phyloP scores from a whole-genome alignment of 1,140 invertebrate genomes.

The Nymphalis io region DNA sequence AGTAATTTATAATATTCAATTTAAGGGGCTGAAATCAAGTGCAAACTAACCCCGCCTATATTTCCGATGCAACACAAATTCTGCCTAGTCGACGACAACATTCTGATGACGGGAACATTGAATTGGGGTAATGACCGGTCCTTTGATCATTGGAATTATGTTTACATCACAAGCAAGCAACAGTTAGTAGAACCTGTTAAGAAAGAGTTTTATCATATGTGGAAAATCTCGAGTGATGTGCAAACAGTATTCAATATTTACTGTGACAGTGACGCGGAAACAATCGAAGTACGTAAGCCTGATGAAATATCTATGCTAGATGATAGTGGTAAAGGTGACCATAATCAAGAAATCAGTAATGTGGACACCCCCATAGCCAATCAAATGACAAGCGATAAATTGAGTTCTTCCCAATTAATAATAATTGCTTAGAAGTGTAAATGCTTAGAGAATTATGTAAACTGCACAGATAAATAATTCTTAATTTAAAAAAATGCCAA shows the following conservation, averaged over 20 bases:
- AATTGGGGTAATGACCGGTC: slow-evolving; percentile 75
- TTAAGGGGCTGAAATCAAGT: slow-evolving; percentile 73
- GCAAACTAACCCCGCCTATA: slow-evolving; percentile 51
- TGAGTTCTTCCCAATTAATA: slow-evolving; percentile 16
- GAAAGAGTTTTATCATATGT: slow-evolving; percentile 68
- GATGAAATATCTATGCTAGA: slow-evolving; percentile 44
- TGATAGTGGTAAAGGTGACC: slow-evolving; percentile 29
- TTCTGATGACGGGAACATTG: slow-evolving; percentile 73
- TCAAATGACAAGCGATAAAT: slow-evolving; percentile 26
- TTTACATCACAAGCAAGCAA: slow-evolving; percentile 69
- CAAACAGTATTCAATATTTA: slow-evolving; percentile 40
- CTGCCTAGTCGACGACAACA: slow-evolving; percentile 69
- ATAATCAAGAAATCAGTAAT: slow-evolving; percentile 10
- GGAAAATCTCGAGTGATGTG: slow-evolving; percentile 54
- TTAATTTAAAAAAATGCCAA: no score
- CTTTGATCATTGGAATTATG: slow-evolving; percentile 75
- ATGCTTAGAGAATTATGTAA: background rate
- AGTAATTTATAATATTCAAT: background rate
- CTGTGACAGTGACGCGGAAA: slow-evolving; percentile 51
- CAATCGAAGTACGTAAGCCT: slow-evolving; percentile 42
- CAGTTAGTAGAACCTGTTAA: slow-evolving; percentile 66
- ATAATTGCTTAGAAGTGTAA: slow-evolving; percentile 14
- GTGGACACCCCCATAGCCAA: slow-evolving; percentile 23
- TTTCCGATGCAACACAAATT: slow-evolving; percentile 73
- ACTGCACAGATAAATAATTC: no score